Conservation (phyloP, 1,140 invertebrate species). For the Drosophila ohnishii region DNA sequence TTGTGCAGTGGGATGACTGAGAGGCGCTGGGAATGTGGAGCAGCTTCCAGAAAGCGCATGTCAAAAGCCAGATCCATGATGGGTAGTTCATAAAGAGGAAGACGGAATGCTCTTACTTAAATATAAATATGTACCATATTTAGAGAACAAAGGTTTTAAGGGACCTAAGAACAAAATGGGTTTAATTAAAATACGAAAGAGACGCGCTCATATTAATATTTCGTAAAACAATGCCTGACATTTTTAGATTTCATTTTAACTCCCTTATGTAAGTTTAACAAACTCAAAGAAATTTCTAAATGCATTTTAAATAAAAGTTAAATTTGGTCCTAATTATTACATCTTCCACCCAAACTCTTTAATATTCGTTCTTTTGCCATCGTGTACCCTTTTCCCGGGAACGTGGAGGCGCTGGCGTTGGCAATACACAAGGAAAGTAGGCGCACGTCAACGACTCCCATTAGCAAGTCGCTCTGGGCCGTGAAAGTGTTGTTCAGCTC, state of each 20-base stretch:
- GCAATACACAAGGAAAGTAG: slow-evolving; percentile 59
- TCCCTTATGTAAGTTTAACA: no score
- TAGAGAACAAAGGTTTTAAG: neutral
- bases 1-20: slow-evolving; percentile 16
- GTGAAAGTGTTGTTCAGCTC: slow-evolving; percentile 75
- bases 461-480: slow-evolving; percentile 79
- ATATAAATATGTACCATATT: neutral
- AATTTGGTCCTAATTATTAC: no score
- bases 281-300: no score
- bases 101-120: slow-evolving; percentile 11
- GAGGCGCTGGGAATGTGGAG: slow-evolving; percentile 29
- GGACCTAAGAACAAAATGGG: neutral
- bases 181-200: no score
- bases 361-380: no score
- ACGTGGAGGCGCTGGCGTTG: slow-evolving; percentile 53
- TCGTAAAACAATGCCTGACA: no score
- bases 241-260: no score
- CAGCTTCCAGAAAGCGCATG: slow-evolving; percentile 65
- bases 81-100: no score
- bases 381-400: slow-evolving; percentile 25
- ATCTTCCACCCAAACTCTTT: neutral
- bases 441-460: slow-evolving; percentile 70
- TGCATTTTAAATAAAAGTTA: no score
- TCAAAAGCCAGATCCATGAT: neutral
- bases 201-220: no score